Base-by-base conservation (phyloP, 2,888 invertebrate genomes). In the Diploptera punctata region DNA sequence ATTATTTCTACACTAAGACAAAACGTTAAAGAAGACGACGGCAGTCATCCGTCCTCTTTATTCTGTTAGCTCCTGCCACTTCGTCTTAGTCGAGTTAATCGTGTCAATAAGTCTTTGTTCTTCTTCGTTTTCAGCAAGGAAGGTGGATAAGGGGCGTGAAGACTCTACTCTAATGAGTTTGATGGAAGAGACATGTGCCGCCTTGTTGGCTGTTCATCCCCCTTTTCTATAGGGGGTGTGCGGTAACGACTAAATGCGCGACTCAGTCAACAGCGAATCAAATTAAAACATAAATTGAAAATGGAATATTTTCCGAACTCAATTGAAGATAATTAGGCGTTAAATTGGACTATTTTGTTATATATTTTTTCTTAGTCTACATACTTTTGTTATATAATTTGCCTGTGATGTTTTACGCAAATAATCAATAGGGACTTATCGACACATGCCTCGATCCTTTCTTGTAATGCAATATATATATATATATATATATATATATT, bases 71-170 rank as follows among this genome's bases (percentile, higher is more conserved):
- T 43, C 38, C 44, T 47, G 65, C 65, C 65, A 65, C 65, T 65
- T 65, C 65, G 65, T 65, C 65, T 65, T 26, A 65, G 65, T 65
- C 65, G 65, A 65, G 65, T 65, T 65, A 65, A 65, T 65, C 65
- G 65, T 65, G 65, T 65, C 65, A 65, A 65, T 65, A 65, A 65
- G 65, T 65, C 65, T 65, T 65, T 65, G 65, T 65, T 65, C 47
- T 65, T 65, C 44, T 65, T 65, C 65, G 70, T 67, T 70, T 69
- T 73, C 54, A 65, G 70, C 67, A 60, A 65, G 67, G 43, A 57
- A 72, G 44, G 70, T 47, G 57, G 24, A 67, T 29, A 33, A 62
- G 38, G 68, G 44, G 31, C 38, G 54, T 18, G 19, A 47, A 65
- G 65, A 65, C 65, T 65, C 47, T 47, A 26, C 65, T 26, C 65